Evolutionary conservation across 2,888 invertebrate species (phyloP).

Genomic region (Pilophorus perplexus): DNA sequence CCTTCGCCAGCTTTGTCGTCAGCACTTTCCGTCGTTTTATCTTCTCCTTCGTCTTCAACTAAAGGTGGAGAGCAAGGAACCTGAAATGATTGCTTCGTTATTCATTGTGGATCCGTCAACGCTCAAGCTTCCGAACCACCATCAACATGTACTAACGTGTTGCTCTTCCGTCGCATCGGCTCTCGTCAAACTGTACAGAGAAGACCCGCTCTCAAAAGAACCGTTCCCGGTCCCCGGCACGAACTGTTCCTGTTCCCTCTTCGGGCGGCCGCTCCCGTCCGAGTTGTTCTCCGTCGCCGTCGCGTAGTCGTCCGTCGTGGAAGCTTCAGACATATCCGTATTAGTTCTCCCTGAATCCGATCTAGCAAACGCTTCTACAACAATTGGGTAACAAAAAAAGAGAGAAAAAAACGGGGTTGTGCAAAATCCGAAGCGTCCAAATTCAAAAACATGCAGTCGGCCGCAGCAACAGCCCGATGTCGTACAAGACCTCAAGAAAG

Average conservation of each 20-base stretch:
- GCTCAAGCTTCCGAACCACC: neutral
- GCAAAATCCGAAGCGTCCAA: neutral
- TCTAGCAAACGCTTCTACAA: conserved; percentile 47
- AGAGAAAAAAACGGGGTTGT: conserved; percentile 17
- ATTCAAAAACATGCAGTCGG: conserved; percentile 20
- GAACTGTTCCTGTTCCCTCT: conserved; percentile 44
- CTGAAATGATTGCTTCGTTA: conserved; percentile 40
- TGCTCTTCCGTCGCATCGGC: conserved; percentile 59
- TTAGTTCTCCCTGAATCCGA: conserved; percentile 49
- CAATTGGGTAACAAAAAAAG: conserved; percentile 9
- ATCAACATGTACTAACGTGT: conserved; percentile 44
- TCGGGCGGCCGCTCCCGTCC: conserved; percentile 48
- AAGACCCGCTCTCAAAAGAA: conserved; percentile 84
- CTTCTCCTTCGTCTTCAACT: conserved; percentile 47
- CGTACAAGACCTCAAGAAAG: no score
- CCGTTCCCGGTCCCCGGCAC: conserved; percentile 61
- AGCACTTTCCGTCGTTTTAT: conserved; percentile 42
- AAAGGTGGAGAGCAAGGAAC: conserved; percentile 48
- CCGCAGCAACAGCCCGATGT: neutral
- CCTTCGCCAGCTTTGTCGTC: conserved; percentile 46
- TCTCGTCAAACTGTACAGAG: conserved; percentile 72
- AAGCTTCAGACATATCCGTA: conserved; percentile 80
- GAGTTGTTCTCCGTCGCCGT: conserved; percentile 63
- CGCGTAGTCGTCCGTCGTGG: conserved; percentile 82
- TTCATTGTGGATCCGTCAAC: no score